Conservation (phyloP, 92 coral and sea anemone genomes). For the Parazoanthus swiftii region DNA sequence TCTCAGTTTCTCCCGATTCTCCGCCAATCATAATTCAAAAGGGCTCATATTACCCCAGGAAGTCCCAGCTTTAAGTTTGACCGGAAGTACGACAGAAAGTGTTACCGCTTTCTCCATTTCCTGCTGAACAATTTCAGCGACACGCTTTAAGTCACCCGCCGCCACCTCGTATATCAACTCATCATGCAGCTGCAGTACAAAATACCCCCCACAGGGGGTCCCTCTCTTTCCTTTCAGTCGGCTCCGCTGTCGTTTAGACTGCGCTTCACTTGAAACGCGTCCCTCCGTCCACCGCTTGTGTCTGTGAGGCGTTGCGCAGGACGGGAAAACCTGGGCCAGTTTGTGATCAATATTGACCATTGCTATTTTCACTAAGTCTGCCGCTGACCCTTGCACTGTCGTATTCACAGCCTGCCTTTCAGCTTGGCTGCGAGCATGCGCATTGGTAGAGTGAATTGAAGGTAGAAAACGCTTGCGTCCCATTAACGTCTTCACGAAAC, state of each 20-base stretch:
- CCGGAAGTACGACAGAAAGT: slow-evolving; percentile 81
- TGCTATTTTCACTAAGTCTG: slow-evolving; percentile 93
- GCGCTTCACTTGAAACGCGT: slow-evolving; percentile 16
- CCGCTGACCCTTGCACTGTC: slow-evolving; percentile 99
- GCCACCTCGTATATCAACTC: slow-evolving; percentile 89
- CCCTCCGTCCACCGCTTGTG: slow-evolving; percentile 45
- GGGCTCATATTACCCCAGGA: slow-evolving; percentile 94
- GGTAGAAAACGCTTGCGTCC: slow-evolving; percentile 85
- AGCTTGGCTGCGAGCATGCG: slow-evolving; percentile 91
- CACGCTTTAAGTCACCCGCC: slow-evolving; percentile 68
- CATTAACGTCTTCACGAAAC: slow-evolving; percentile 83
- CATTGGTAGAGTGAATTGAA: slow-evolving; percentile 77
- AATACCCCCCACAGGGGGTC: slow-evolving; percentile 72
- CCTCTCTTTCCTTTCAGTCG: slow-evolving; percentile 54
- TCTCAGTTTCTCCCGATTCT: background rate
- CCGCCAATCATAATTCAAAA: slow-evolving; percentile 60
- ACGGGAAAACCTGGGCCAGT: slow-evolving; percentile 67
- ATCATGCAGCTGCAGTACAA: slow-evolving; percentile 93
- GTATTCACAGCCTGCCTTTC: slow-evolving; percentile 98
- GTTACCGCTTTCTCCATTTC: slow-evolving; percentile 94
- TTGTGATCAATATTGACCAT: slow-evolving; percentile 90
- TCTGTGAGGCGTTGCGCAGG: slow-evolving; percentile 73
- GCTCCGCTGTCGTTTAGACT: slow-evolving; percentile 44
- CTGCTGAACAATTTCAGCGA: slow-evolving; percentile 75
- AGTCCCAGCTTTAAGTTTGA: slow-evolving; percentile 94